phyloP scores from a whole-genome alignment of 1,140 invertebrate genomes.

The Halyomorpha halys region DNA sequence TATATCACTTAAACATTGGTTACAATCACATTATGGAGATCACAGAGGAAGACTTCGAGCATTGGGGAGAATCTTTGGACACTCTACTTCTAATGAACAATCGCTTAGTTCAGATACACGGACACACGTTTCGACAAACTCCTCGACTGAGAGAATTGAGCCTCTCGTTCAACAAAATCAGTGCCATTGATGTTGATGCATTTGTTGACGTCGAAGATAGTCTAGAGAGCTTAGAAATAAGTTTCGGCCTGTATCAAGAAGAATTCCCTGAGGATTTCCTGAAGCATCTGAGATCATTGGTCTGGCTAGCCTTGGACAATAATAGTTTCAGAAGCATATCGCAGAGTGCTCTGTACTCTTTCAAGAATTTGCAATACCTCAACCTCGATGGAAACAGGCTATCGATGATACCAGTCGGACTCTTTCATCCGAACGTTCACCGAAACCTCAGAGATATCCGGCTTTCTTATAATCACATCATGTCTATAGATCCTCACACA shows the following conservation, averaged over 20 bases:
- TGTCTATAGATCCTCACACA: constrained; percentile 46
- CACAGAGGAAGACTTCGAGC: constrained; percentile 55
- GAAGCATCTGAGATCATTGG: constrained; percentile 54
- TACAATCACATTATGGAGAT: constrained; percentile 75
- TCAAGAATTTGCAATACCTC: constrained; percentile 64
- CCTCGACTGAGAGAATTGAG: constrained; percentile 70
- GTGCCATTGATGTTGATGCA: constrained; percentile 60
- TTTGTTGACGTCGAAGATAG: constrained; percentile 60
- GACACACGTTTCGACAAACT: constrained; percentile 57
- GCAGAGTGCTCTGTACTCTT: constrained; percentile 47
- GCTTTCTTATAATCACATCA: constrained; percentile 61
- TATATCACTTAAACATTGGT: constrained; percentile 74
- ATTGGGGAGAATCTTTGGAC: constrained; percentile 65
- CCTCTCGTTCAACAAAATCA: constrained; percentile 77
- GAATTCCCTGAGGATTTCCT: constrained; percentile 63
- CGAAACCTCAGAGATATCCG: constrained; percentile 64
- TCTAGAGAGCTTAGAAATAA: constrained; percentile 73
- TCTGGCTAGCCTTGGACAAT: constrained; percentile 79
- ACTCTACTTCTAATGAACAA: constrained; percentile 78
- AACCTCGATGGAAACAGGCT: constrained; percentile 79
- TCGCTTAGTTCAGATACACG: constrained; percentile 59
- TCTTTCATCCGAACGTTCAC: constrained; percentile 58
- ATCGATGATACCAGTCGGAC: constrained; percentile 46
- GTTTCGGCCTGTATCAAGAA: constrained; percentile 69
- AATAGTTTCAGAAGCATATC: constrained; percentile 68